Conservation (phyloP, 2,888 invertebrate genomes). For the Aspidiotus destructor region DNA sequence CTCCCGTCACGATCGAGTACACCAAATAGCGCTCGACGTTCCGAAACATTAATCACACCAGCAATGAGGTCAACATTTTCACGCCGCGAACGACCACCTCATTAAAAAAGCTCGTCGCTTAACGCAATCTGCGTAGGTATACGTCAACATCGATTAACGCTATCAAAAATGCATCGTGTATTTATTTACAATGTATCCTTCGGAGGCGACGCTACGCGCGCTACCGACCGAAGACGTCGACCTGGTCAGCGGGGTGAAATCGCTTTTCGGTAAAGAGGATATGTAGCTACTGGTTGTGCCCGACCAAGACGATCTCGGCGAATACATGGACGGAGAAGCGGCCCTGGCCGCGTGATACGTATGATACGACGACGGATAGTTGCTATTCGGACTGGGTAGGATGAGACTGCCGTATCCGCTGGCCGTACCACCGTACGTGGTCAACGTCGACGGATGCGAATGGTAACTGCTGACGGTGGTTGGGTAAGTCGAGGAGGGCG, state of each 20-base stretch:
- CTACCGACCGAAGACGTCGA: conserved; percentile 35
- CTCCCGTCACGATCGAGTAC: too few relatives aligned
- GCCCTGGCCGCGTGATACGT: conserved; percentile 16
- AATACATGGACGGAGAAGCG: conserved; percentile 31
- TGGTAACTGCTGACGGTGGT: conserved; percentile 11
- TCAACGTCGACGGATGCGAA: conserved; percentile 35
- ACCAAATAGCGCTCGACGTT: not conserved
- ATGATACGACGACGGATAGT: conserved; percentile 18
- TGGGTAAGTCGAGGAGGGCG: conserved; percentile 31
- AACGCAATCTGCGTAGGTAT: too few relatives aligned
- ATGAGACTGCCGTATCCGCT: conserved; percentile 61
- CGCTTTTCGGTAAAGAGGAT: conserved; percentile 35
- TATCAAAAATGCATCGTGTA: too few relatives aligned
- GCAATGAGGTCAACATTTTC: not conserved
- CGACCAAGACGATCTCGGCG: conserved; percentile 11
- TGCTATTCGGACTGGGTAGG: conserved; percentile 45
- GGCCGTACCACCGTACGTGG: conserved; percentile 52
- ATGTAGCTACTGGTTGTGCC: not conserved
- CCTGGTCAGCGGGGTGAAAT: conserved; percentile 33
- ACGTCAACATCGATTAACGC: too few relatives aligned
- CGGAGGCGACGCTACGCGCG: conserved; percentile 47
- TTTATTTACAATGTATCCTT: conserved; percentile 66
- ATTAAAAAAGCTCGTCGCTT: not conserved
- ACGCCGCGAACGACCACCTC: not conserved
- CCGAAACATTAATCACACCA: not conserved